These are phyloP conservation scores for Syrrhaptes paradoxus DNA, from an alignment of 2,113 vertebrate genomes.

Conservation along the genomic window DNA sequence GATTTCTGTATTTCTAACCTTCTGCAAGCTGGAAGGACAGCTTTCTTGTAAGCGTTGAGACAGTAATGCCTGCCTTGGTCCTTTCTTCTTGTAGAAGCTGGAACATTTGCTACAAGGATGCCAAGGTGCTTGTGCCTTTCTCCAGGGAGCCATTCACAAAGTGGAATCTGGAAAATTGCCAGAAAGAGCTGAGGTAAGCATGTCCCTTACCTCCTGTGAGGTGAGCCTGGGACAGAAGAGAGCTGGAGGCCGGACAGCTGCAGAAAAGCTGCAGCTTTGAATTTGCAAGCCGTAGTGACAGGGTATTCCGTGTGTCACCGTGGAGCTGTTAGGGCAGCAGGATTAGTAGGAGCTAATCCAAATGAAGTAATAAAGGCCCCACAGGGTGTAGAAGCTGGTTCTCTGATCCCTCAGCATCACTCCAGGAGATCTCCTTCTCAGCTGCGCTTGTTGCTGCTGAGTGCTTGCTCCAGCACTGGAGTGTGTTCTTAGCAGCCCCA, in stretches of 20 bases:
- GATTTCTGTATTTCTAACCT: not conserved
- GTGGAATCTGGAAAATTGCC: constrained; percentile 77
- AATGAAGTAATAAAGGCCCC: not conserved
- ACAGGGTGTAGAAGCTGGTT: not conserved
- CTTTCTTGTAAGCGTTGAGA: not conserved
- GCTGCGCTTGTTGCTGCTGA: not conserved
- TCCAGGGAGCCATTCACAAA: constrained; percentile 79
- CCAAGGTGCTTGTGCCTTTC: constrained; percentile 77
- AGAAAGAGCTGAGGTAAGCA: constrained; percentile 75
- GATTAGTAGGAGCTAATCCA: not conserved
- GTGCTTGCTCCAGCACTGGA: not conserved
- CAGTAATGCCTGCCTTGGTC: not conserved
- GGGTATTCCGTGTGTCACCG: not conserved
- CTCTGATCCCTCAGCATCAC: not conserved
- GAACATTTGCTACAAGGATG: constrained; percentile 85
- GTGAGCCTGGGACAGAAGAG: not conserved
- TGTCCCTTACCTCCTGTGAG: fast-evolving
- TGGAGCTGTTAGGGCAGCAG: not conserved
- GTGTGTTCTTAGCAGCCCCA: not conserved
- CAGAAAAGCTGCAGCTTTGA: not conserved
- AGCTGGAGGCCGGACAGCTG: not conserved
- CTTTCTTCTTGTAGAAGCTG: constrained; percentile 77
- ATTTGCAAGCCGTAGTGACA: not conserved
- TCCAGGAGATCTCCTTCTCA: not conserved
- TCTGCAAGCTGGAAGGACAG: not conserved